Evolutionary conservation across 1,140 invertebrate genomes (phyloP).

Genomic region (Rhopalosiphum maidis): DNA sequence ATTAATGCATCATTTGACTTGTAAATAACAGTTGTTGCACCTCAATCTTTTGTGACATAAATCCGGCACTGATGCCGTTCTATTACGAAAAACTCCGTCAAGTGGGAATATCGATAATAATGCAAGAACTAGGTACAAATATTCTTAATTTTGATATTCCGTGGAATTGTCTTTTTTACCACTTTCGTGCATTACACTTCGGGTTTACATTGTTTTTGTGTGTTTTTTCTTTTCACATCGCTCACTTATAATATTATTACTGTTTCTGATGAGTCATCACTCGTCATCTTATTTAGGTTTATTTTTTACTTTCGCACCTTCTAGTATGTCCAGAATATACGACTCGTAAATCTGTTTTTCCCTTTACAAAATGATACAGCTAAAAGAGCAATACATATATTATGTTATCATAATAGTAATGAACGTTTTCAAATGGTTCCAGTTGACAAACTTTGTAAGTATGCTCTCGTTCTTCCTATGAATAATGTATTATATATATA

Average conservation of each 20-base stretch:
- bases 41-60: too few relatives aligned
- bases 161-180: background rate
- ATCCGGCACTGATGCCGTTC: background rate
- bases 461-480: background rate
- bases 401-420: background rate
- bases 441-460: slow-evolving; percentile 4
- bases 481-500: background rate
- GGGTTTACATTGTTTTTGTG: background rate
- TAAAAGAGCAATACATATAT: background rate
- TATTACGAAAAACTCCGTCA: background rate
- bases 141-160: background rate
- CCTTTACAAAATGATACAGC: background rate
- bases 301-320: slow-evolving; percentile 17
- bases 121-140: background rate
- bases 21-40: too few relatives aligned
- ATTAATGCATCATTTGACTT: too few relatives aligned
- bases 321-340: background rate
- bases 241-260: background rate
- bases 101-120: background rate
- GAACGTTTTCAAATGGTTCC: slow-evolving; percentile 8
- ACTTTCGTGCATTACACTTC: background rate
- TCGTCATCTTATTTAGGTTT: background rate
- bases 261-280: background rate
- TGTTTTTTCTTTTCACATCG: background rate
- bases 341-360: background rate